These are phyloP conservation scores for Dynastes hyllus DNA, from an alignment of 2,888 invertebrate species.

Conservation along the genomic window DNA sequence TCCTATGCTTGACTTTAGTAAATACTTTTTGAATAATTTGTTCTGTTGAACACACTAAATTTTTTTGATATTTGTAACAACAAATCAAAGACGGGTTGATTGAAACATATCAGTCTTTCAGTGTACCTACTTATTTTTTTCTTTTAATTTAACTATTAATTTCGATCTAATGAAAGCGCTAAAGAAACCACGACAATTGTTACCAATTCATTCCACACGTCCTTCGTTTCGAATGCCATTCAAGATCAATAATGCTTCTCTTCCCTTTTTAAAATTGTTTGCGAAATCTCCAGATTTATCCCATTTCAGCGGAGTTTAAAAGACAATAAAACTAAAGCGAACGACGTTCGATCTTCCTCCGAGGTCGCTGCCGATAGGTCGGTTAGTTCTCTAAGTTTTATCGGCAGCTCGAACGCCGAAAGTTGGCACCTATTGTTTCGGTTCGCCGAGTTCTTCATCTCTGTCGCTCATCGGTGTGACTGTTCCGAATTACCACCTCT, in stretches of 20 bases:
- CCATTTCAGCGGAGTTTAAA: conserved; percentile 11
- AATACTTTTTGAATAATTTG: too few species aligned
- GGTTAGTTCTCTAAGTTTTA: conserved; percentile 41
- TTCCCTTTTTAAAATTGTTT: conserved; percentile 16
- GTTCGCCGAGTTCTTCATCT: background rate
- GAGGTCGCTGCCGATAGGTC: conserved; percentile 18
- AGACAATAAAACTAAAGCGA: conserved; percentile 29
- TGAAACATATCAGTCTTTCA: too few species aligned
- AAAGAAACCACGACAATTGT: too few species aligned
- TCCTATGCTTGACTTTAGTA: too few species aligned
- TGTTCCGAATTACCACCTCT: background rate
- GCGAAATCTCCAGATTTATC: conserved; percentile 27
- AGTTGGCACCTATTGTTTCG: conserved; percentile 32
- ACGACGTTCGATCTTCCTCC: conserved; percentile 33
- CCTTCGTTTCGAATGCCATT: background rate
- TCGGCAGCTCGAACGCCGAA: conserved; percentile 14
- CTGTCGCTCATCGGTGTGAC: background rate
- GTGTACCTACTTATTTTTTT: too few species aligned
- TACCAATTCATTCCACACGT: background rate
- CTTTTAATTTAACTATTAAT: too few species aligned
- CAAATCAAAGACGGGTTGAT: too few species aligned
- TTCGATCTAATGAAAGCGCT: too few species aligned
- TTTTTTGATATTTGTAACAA: too few species aligned
- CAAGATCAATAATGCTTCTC: background rate
- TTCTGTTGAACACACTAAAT: too few species aligned